phyloP scores from a whole-genome alignment of 2,888 invertebrate species.

The Megamerina dolium region DNA sequence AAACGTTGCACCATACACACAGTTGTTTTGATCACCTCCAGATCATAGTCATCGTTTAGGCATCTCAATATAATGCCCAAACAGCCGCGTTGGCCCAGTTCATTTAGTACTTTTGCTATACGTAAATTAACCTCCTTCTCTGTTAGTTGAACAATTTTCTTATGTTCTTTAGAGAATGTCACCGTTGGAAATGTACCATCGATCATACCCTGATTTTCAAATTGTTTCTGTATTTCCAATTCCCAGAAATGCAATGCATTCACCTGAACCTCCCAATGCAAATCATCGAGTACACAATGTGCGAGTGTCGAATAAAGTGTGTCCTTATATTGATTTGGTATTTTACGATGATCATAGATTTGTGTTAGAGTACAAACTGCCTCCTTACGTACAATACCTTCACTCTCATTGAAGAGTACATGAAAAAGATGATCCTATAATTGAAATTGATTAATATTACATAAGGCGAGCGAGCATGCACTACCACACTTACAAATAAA shows the following conservation, averaged over 20 bases:
- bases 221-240: slow-evolving; percentile 58
- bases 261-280: slow-evolving; percentile 78
- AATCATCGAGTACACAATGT: slow-evolving; percentile 61
- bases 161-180: slow-evolving; percentile 71
- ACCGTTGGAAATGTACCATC: slow-evolving; percentile 73
- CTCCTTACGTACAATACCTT: slow-evolving; percentile 72
- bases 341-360: slow-evolving; percentile 61
- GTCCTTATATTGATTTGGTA: slow-evolving; percentile 53
- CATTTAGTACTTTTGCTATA: slow-evolving; percentile 60
- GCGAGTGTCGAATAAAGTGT: slow-evolving; percentile 61
- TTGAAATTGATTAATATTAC: slow-evolving; percentile 9
- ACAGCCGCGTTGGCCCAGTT: slow-evolving; percentile 63
- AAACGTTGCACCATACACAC: slow-evolving; percentile 51
- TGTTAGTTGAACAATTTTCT: slow-evolving; percentile 70
- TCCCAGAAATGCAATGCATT: slow-evolving; percentile 69
- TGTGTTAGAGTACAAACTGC: slow-evolving; percentile 61
- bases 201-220: slow-evolving; percentile 75
- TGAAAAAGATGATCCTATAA: slow-evolving; percentile 52
- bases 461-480: not conserved
- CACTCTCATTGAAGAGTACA: slow-evolving; percentile 61
- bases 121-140: slow-evolving; percentile 55
- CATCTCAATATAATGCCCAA: slow-evolving; percentile 63
- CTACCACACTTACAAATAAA: slow-evolving; percentile 54
- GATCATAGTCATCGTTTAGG: slow-evolving; percentile 63
- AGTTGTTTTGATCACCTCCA: slow-evolving; percentile 62